These are phyloP conservation scores for Zaprionus lineosus DNA, from an alignment of 2,888 invertebrate genomes.

Conservation along the genomic window DNA sequence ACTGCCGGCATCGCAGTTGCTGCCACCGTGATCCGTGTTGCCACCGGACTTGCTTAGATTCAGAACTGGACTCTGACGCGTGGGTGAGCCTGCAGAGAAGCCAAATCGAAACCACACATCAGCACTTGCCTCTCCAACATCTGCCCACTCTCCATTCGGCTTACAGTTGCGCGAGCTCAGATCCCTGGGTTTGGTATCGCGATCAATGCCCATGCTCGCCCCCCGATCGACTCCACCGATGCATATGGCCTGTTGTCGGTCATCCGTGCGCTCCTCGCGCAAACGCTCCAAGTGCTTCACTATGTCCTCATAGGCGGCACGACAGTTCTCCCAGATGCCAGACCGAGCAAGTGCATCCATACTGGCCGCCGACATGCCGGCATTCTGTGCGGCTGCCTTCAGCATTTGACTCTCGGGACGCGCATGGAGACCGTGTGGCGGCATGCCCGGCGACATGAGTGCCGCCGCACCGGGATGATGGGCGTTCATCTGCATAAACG, in stretches of 20 bases:
- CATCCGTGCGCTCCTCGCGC: constrained; percentile 93
- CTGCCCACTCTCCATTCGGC: constrained; percentile 14
- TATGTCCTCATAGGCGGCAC: constrained; percentile 96
- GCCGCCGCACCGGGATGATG: constrained; percentile 88
- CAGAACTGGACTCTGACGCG: constrained; percentile 95
- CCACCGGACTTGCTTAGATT: constrained; percentile 94
- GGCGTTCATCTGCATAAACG: constrained; percentile 95
- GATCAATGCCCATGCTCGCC: constrained; percentile 85
- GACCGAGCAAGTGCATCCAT: constrained; percentile 96
- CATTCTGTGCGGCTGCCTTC: constrained; percentile 88
- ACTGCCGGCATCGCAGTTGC: constrained; percentile 85
- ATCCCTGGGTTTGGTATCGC: constrained; percentile 92
- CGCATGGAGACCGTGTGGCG: constrained; percentile 90
- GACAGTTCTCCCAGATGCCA: constrained; percentile 97
- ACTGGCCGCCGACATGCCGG: constrained; percentile 87
- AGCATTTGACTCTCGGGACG: constrained; percentile 90
- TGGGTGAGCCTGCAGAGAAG: constrained; percentile 86
- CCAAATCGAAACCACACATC: background rate
- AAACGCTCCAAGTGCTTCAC: constrained; percentile 97
- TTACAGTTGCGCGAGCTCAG: constrained; percentile 94
- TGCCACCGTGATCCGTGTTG: constrained; percentile 88
- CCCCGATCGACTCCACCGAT: constrained; percentile 84
- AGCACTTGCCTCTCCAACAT: background rate
- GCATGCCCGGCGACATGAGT: constrained; percentile 94
- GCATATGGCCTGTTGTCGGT: constrained; percentile 88